Conservation (phyloP, 2,888 invertebrate genomes). For the Syrista parreyssii region DNA sequence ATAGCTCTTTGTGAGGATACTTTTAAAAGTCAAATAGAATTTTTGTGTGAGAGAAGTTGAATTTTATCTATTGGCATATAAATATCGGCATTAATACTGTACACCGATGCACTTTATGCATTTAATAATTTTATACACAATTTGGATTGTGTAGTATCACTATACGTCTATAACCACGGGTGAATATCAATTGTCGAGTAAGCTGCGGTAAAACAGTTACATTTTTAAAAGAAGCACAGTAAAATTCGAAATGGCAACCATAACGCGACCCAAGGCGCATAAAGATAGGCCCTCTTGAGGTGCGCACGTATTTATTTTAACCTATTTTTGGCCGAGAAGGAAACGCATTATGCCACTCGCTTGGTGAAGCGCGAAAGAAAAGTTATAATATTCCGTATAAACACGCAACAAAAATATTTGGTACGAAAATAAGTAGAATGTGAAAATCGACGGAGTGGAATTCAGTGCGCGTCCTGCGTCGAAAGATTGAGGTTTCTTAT, state of each 20-base stretch:
- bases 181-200: not conserved
- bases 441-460: slow-evolving; percentile 18
- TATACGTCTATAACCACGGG: too few species aligned
- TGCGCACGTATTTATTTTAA: slow-evolving; percentile 44
- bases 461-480: slow-evolving; percentile 9
- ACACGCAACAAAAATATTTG: slow-evolving; percentile 18
- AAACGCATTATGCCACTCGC: slow-evolving; percentile 41
- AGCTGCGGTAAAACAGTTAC: not conserved
- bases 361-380: slow-evolving; percentile 26
- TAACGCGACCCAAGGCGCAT: not conserved
- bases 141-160: too few species aligned
- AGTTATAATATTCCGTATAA: slow-evolving; percentile 21
- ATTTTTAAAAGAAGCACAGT: not conserved
- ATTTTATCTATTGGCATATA: too few species aligned
- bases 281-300: not conserved
- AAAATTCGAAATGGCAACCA: not conserved
- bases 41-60: too few species aligned
- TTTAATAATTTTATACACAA: too few species aligned
- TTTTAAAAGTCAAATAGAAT: not conserved
- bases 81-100: too few species aligned
- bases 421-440: slow-evolving; percentile 15
- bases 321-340: slow-evolving; percentile 45
- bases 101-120: too few species aligned
- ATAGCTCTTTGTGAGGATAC: not conserved
- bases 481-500: slow-evolving; percentile 10